Evolutionary conservation across 2,113 vertebrate species (phyloP).

Genomic region (Anarrhichthys ocellatus): DNA sequence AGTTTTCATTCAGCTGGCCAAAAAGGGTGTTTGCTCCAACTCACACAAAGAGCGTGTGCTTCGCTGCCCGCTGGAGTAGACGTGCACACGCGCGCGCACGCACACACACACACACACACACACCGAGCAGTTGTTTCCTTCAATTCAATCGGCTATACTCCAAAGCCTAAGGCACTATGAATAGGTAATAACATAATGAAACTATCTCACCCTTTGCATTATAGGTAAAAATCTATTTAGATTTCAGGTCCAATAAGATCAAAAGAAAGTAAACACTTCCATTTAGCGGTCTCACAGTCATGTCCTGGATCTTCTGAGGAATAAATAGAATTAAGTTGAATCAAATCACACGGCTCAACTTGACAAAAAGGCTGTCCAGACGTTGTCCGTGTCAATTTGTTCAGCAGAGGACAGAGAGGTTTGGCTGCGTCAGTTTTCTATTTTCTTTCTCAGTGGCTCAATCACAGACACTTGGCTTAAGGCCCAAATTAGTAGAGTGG

Average conservation of each 20-base stretch:
- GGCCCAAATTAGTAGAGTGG: conserved; percentile 23
- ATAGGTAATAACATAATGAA: conserved; percentile 43
- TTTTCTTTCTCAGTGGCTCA: not conserved
- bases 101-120: too few relatives aligned
- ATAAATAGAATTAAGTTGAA: not conserved
- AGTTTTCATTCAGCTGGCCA: conserved; percentile 42
- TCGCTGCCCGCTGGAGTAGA: not conserved
- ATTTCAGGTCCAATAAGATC: conserved; percentile 21
- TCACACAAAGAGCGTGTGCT: not conserved
- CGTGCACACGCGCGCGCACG: not conserved
- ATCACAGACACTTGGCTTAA: not conserved
- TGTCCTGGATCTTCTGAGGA: not conserved
- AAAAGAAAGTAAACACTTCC: conserved; percentile 32
- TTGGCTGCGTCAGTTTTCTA: not conserved
- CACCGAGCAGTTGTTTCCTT: conserved; percentile 31
- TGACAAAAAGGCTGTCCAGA: not conserved
- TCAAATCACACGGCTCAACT: not conserved
- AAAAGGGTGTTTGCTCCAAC: conserved; percentile 12
- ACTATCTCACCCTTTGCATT: conserved; percentile 42
- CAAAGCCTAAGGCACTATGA: conserved; percentile 12
- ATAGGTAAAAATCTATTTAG: conserved; percentile 41
- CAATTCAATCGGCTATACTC: conserved; percentile 31
- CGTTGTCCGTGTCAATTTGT: conserved; percentile 11
- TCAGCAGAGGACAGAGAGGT: conserved; percentile 6
- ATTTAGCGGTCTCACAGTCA: not conserved